These are phyloP conservation scores for Danio kyathit DNA, from an alignment of 2,797 vertebrate species.

Conservation along the genomic window DNA sequence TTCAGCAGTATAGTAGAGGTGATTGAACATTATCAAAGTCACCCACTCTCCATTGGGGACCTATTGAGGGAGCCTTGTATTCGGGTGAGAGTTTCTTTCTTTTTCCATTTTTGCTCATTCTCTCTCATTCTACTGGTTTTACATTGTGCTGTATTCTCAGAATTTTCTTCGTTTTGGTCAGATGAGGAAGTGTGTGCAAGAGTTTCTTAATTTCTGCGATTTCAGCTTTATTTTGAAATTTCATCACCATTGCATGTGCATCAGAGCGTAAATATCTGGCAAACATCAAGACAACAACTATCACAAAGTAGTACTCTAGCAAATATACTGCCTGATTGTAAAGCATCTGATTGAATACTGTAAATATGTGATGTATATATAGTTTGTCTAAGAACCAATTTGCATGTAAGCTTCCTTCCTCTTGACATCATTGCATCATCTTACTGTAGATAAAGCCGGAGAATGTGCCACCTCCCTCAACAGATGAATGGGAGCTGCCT, in stretches of 20 bases:
- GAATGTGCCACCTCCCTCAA: slow-evolving; percentile 72
- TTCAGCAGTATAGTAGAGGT: slow-evolving; percentile 77
- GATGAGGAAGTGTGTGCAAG: slow-evolving; percentile 36
- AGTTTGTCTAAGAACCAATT: not conserved
- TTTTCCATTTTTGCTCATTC: not conserved
- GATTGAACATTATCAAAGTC: slow-evolving; percentile 72
- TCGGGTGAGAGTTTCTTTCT: slow-evolving; percentile 64
- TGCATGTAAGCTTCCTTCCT: not conserved
- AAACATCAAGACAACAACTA: not conserved
- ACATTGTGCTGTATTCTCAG: not conserved
- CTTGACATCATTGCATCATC: not conserved
- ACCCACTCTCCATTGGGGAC: slow-evolving; percentile 63
- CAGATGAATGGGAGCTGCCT: slow-evolving; percentile 84
- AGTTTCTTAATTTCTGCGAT: slow-evolving; percentile 19
- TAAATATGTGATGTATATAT: not conserved
- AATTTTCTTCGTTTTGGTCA: slow-evolving; percentile 7
- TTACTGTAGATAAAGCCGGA: slow-evolving; percentile 70
- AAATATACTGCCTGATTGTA: not conserved
- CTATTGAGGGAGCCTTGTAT: slow-evolving; percentile 73
- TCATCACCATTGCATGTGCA: not conserved
- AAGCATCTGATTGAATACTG: not conserved
- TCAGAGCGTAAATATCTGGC: not conserved
- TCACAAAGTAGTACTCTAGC: not conserved
- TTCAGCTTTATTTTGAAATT: not conserved
- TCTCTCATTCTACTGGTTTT: not conserved